A percentile compares a stretch with the other conserved stretches of the same genome.
Evolutionary conservation across 2,113 vertebrate species (phyloP).

Genomic region (Pteruthius melanotis): DNA sequence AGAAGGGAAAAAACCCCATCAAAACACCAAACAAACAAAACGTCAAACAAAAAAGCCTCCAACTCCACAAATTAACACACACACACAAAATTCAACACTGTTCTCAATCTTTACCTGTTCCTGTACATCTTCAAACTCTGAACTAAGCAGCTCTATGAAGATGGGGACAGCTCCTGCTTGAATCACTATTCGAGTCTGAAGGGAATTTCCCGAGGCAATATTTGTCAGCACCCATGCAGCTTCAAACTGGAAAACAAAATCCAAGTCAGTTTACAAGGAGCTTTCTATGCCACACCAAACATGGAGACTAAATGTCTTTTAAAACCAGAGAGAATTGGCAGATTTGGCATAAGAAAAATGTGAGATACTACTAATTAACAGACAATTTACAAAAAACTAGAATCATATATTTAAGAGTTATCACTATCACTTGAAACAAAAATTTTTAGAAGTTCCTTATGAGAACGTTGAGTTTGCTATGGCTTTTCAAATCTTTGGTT

Average conservation of each 20-base stretch:
- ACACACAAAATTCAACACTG: not conserved
- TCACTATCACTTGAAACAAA: not conserved
- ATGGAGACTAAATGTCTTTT: not conserved
- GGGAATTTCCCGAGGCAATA: constrained; percentile 96
- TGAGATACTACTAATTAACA: not conserved
- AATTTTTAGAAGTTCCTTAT: not conserved
- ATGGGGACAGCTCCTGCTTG: constrained; percentile 96
- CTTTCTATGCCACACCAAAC: not conserved
- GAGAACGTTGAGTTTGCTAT: not conserved
- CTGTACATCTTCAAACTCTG: constrained; percentile 97
- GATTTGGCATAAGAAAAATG: not conserved
- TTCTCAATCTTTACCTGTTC: constrained; percentile 83
- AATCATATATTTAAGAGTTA: not conserved
- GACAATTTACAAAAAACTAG: not conserved
- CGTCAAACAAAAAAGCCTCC: not conserved
- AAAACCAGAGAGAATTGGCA: not conserved
- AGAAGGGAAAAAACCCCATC: accelerated
- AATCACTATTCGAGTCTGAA: constrained; percentile 96
- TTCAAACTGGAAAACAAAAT: constrained; percentile 84
- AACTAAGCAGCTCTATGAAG: constrained; percentile 95
- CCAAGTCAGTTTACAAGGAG: not conserved
- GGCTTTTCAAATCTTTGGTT: not conserved
- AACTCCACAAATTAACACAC: not conserved
- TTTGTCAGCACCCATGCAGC: constrained; percentile 98
- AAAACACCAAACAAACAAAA: not conserved